Evolutionary conservation across 2,888 invertebrate species (phyloP).

Genomic region (Opisthograptis luteolata): DNA sequence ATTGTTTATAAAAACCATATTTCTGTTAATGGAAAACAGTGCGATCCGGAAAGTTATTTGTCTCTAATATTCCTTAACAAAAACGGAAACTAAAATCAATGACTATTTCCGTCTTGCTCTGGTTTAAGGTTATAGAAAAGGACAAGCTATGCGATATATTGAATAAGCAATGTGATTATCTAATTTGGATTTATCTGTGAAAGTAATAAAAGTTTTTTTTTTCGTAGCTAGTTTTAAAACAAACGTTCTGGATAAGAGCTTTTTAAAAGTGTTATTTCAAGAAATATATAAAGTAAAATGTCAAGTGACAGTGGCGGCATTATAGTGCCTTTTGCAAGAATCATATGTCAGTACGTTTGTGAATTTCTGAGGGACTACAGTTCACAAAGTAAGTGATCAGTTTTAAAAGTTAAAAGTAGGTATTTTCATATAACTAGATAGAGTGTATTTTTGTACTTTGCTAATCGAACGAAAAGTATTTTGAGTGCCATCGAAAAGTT

Average conservation of each 20-base stretch:
- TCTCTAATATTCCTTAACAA: background rate
- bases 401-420: background rate
- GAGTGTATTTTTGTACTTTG: no score
- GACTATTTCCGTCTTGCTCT: background rate
- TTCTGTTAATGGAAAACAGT: background rate
- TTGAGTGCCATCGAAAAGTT: no score
- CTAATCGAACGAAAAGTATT: no score
- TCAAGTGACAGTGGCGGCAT: constrained; percentile 64
- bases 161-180: background rate
- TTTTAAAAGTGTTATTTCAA: background rate
- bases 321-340: constrained; percentile 55
- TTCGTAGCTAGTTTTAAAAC: background rate
- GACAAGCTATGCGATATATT: background rate
- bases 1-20: background rate
- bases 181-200: no score
- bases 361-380: constrained; percentile 61
- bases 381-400: constrained; percentile 53
- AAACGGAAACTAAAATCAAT: background rate
- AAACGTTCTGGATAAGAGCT: background rate
- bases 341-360: constrained; percentile 54
- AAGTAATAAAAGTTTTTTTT: background rate
- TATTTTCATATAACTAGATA: no score
- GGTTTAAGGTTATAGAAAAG: background rate
- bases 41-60: background rate
- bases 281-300: constrained; percentile 38